Base-by-base conservation (phyloP, 2,113 vertebrate species). In the Burhinus oedicnemus region DNA sequence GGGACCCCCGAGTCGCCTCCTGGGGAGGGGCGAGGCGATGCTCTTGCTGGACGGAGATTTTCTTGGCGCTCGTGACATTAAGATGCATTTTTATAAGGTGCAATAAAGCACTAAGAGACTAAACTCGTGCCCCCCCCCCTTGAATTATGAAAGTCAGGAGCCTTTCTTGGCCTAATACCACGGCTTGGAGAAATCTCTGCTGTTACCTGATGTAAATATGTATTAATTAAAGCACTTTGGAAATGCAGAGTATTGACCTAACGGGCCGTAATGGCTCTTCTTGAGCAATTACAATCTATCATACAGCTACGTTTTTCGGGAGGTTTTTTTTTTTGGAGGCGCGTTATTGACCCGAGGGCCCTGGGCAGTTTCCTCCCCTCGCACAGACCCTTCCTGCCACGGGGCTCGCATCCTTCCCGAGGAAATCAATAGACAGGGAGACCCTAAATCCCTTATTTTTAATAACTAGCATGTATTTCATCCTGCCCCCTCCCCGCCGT, bases 161-260 rank as follows among this genome's bases (percentile, higher is more conserved):
- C 55, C 54, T 86, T 87, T 62, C 83, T 64, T 76, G 68, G 44
- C 72, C 93, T 66, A 25, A 65, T 45, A 81, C n/a, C 40, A 12
- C 0, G 4, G 57, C 89, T 90, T 54, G 34, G 93, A 95, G 95
- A 90, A 91, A 94, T 86, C 89, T 83, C 82, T 80, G 72, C 83
- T 93, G 77, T 89, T 92, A 81, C 89, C 94, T 97, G 97, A 94
- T 87, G 93, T 96, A 97, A 97, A 95, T 94, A 95, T 84, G 83
- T 97, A 97, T 97, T 97, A 98, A 98, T 98, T 98, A 97, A 97
- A 96, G 96, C 96, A 95, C 96, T 96, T 87, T 97, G 92, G 87
- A 89, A 78, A 96, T 60, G 87, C 85, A 93, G 94, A 90, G 80
- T 97, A 97, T 97, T 97, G 97, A 97, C 96, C 96, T 72, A 71